These are phyloP conservation scores for Leptothorax acervorum DNA, from an alignment of 2,888 invertebrate genomes.

Conservation along the genomic window DNA sequence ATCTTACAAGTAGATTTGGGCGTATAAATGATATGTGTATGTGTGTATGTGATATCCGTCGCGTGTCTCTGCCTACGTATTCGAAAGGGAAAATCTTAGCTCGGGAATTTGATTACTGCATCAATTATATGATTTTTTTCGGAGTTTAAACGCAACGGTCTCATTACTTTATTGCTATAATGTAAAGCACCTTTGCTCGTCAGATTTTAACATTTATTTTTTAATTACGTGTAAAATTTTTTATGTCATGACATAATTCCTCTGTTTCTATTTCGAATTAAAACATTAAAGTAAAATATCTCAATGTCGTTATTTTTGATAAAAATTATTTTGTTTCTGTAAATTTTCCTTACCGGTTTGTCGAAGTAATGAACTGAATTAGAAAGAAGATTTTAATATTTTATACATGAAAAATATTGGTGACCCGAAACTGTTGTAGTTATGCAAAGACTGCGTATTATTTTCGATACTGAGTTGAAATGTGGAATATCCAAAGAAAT, in stretches of 20 bases:
- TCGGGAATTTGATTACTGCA: not conserved
- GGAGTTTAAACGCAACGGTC: not conserved
- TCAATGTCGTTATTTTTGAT: not conserved
- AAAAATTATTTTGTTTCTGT: not conserved
- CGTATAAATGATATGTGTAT: slow-evolving; percentile 78
- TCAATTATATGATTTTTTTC: not conserved
- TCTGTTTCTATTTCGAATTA: not conserved
- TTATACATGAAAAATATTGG: not conserved
- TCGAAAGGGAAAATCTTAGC: slow-evolving; percentile 52
- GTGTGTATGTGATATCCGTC: slow-evolving; percentile 65
- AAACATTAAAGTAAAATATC: slow-evolving; percentile 2
- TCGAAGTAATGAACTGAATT: not conserved
- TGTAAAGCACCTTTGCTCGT: not conserved
- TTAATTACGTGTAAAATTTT: slow-evolving; percentile 1
- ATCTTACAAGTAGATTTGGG: slow-evolving; percentile 75
- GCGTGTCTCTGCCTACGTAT: slow-evolving; percentile 38
- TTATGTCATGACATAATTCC: not conserved
- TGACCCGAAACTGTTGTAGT: not conserved
- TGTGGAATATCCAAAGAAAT: not conserved
- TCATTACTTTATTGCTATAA: not conserved
- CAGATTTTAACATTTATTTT: not conserved
- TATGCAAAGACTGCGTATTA: not conserved
- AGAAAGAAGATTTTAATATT: not conserved
- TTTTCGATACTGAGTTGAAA: not conserved
- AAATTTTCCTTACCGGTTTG: not conserved